Evolutionary conservation across 2,113 vertebrate genomes (phyloP).

Genomic region (Struthio camelus): DNA sequence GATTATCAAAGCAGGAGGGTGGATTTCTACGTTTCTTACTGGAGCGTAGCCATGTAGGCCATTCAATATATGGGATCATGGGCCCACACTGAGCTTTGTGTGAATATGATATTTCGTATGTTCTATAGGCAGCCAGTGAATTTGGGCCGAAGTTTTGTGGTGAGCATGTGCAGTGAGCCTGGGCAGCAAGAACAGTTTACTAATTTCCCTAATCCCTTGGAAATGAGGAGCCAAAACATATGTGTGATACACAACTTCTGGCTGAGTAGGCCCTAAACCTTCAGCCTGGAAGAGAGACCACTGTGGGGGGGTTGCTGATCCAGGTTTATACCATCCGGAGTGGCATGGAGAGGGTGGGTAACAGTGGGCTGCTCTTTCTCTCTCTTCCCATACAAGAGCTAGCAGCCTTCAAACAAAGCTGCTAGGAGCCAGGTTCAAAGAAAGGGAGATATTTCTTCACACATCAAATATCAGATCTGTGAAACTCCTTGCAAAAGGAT

Average conservation of each 20-base stretch:
- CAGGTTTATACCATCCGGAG: neutral
- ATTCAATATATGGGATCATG: neutral
- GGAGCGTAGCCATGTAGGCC: neutral
- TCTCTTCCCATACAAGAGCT: neutral
- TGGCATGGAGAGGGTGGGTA: neutral
- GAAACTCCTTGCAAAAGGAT: neutral
- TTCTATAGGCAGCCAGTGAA: neutral
- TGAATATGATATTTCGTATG: rapidly evolving
- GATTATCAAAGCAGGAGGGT: neutral
- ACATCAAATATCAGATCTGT: neutral
- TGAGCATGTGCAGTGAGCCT: neutral
- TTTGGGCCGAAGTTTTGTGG: neutral
- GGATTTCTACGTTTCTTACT: neutral
- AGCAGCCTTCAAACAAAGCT: neutral
- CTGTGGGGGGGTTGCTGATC: rapidly evolving
- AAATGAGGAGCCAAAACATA: neutral
- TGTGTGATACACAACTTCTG: neutral
- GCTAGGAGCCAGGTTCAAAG: neutral
- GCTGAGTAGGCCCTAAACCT: neutral
- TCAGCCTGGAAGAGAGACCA: neutral
- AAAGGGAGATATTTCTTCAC: neutral
- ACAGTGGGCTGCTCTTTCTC: neutral
- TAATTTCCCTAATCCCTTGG: neutral
- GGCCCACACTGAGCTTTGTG: rapidly evolving
- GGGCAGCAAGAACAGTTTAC: neutral